Evolutionary conservation across 2,113 vertebrate species (phyloP), one percentile per base, ranked within the genome.

Genomic region (Callipepla squamata): DNA sequence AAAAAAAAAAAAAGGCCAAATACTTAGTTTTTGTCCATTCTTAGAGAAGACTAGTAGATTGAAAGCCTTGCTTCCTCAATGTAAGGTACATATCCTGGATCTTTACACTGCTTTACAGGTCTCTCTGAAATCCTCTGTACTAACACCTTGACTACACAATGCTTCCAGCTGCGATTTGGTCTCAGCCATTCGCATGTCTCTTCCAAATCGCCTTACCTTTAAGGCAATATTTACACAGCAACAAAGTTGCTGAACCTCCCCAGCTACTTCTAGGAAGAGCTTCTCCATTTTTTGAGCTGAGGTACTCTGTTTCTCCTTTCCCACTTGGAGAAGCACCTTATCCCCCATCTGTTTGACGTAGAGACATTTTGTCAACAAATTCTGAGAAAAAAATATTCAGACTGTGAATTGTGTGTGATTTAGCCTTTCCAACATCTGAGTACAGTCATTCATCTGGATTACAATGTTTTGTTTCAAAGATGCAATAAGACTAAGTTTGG

Each of bases 311-410:
- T 14, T 14, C 10, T 76, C 25, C 14, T 76, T 80, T 76, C 15
- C 13, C 6, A 72, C 48, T 58, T 34, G 34, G 51, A 86, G 86
- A 89, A 76, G 38, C 0, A 1, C 1, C 0, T 75, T 85, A 42
- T 75, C 26, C n/a, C 66, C 47, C 8, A n/a, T 78, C n/a, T 1
- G 1, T 45, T 63, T 84, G 34, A 61, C 44, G 28, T 0, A 0
- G 51, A 25, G 3, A 23, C n/a, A 50, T 83, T 74, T 86, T 16
- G 8, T 47, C 48, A 79, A 53, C 38, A 59, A 68, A n/a, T 61
- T 3, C 30, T 65, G 38, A 57, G 32, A 14, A 68, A 72, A 85
- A 86, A 85, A 62, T 51, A 63, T 66, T 84, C 77, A 65, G 57
- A 50, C 45, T 84, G 4, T 78, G 80, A 87, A 44, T 4, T 76